A percentile compares a stretch with the other conserved stretches of the same genome.
Conservation (phyloP, 2,797 vertebrate species). For the Buphagus erythrorhynchus region DNA sequence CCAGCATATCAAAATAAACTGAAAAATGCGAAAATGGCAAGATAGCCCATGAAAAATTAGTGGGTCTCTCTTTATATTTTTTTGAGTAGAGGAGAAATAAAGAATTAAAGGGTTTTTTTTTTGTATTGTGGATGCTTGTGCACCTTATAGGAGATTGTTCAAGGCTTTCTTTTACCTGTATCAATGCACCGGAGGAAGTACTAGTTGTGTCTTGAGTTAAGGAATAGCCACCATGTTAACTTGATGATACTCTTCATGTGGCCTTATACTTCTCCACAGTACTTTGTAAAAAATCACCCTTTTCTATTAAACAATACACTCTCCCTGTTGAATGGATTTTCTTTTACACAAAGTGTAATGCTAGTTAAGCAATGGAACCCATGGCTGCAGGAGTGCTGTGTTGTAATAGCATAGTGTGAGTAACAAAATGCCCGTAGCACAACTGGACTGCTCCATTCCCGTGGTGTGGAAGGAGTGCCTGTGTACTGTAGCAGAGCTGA, state of each 20-base stretch:
- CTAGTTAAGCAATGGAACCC: neutral
- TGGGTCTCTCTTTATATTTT: neutral
- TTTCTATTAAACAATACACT: slow-evolving; percentile 31
- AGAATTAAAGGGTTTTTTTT: neutral
- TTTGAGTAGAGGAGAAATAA: slow-evolving; percentile 2
- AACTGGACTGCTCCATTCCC: fast-evolving
- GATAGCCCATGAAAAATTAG: neutral
- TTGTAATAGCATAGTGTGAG: neutral
- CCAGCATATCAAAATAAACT: neutral
- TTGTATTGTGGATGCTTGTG: slow-evolving; percentile 40
- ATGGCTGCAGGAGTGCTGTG: neutral
- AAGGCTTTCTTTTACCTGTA: slow-evolving; percentile 21
- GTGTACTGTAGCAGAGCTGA: neutral
- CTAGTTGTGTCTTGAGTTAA: neutral
- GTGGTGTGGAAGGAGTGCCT: neutral
- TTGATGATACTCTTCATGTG: slow-evolving; percentile 13
- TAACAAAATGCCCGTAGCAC: neutral
- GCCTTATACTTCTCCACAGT: slow-evolving; percentile 23
- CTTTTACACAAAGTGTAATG: neutral
- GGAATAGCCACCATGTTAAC: slow-evolving; percentile 25
- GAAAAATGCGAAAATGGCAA: neutral
- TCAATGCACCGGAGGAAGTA: slow-evolving; percentile 1
- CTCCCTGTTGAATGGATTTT: slow-evolving; percentile 12
- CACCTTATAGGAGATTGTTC: slow-evolving; percentile 26
- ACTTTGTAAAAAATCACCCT: slow-evolving; percentile 27